Evolutionary conservation across 2,113 vertebrate species (phyloP).

Genomic region (Thunnus thynnus): DNA sequence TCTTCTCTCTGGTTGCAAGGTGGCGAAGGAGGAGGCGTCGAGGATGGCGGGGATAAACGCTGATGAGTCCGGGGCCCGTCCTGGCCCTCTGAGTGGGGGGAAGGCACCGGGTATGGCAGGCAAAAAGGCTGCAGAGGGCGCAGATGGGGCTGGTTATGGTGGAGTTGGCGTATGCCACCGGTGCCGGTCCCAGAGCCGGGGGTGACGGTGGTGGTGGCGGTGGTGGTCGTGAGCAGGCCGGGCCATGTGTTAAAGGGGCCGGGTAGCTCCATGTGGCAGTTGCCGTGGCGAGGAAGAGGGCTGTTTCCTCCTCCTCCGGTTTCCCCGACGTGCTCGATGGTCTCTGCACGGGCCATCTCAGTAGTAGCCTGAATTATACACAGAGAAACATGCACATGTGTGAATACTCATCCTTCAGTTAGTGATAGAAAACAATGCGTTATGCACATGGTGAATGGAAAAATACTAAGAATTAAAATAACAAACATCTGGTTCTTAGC

Average conservation of each 20-base stretch:
- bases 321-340: conserved; percentile 71
- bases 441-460: too few relatives aligned
- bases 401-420: background rate
- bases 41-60: conserved; percentile 26
- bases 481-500: background rate
- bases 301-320: conserved; percentile 60
- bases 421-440: background rate
- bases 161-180: conserved; percentile 3
- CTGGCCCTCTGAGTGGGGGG: conserved; percentile 33
- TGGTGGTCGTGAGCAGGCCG: conserved; percentile 8
- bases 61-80: conserved; percentile 40
- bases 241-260: conserved; percentile 48
- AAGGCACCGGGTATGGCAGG: conserved; percentile 35
- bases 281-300: conserved; percentile 41
- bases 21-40: background rate
- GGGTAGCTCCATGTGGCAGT: conserved; percentile 72
- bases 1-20: conserved; percentile 20
- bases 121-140: conserved; percentile 46
- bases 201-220: background rate
- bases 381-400: background rate
- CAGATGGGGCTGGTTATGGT: conserved; percentile 17
- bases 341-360: conserved; percentile 84
- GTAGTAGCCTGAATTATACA: conserved; percentile 43
- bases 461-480: background rate
- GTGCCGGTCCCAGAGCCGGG: background rate